Base-by-base conservation (phyloP, 2,888 invertebrate species). In the Alsophila aescularia region DNA sequence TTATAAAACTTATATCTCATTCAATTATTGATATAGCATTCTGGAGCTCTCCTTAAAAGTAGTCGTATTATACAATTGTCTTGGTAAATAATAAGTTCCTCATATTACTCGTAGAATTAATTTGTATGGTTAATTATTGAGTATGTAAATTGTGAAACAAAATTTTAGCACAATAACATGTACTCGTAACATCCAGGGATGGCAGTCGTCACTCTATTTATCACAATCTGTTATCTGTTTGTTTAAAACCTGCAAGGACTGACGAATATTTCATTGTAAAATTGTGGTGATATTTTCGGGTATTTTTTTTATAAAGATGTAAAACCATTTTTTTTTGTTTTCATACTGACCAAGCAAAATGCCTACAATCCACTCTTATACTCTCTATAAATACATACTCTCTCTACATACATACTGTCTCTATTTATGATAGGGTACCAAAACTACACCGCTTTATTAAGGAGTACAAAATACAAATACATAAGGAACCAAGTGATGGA, bases 201-300 rank as follows among this genome's bases (percentile, higher is more conserved):
- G 14, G 18, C 10, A 32, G 6, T 13, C n/a, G 39, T 14, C 36
- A 36, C n/a, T n/a, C 34, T 37, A 54, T 36, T 37, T 31, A 39
- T 58, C 40, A 56, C 21, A 48, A 48, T 57, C 34, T 58, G 47
- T 58, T 59, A 54, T 60, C 54, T n/a, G n/a, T n/a, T n/a, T n/a
- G n/a, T 68, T 62, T 63, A 79, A 77, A 69, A 71, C 71, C 67
- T 67, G 49, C 67, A 70, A 75, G 74, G 79, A 84, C 82, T 82
- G 85, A 87, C 81, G n/a, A 84, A 86, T 85, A 83, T 81, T 81
- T 81, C 82, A 79, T 75, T 82, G 65, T 75, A 73, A 84, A 86
- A 81, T 83, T 85, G 79, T 84, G 84, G 82, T 85, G 84, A 88
- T 84, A 85, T 80, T 82, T 86, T n/a, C n/a, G n/a, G n/a, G n/a